phyloP scores from a whole-genome alignment of 2,888 invertebrate genomes.

The Cistogaster globosa region DNA sequence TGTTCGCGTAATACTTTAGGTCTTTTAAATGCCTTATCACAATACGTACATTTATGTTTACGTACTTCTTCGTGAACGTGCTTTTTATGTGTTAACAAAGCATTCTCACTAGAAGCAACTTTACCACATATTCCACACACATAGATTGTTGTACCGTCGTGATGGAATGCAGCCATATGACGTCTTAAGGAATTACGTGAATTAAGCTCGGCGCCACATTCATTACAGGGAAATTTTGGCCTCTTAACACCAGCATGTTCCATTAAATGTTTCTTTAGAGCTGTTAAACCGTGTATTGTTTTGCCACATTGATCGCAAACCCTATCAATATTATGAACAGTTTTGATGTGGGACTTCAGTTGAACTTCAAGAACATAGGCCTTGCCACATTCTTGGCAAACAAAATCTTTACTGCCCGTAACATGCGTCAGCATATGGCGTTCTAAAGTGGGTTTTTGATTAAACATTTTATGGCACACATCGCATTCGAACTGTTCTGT shows the following conservation, averaged over 20 bases:
- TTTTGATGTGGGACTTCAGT: conserved; percentile 70
- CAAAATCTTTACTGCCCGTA: conserved; percentile 67
- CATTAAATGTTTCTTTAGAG: conserved; percentile 68
- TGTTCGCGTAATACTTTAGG: conserved; percentile 77
- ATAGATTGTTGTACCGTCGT: conserved; percentile 70
- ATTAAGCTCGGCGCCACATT: conserved; percentile 72
- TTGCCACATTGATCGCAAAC: conserved; percentile 73
- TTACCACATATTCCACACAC: conserved; percentile 74
- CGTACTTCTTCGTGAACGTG: conserved; percentile 73
- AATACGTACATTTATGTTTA: conserved; percentile 73
- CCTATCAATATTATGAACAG: conserved; percentile 64
- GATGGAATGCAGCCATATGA: conserved; percentile 74
- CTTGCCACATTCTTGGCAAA: conserved; percentile 74
- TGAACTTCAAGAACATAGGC: conserved; percentile 67
- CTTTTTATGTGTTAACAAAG: conserved; percentile 73
- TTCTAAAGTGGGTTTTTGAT: conserved; percentile 63
- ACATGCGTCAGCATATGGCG: conserved; percentile 72
- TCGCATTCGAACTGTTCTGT: conserved; percentile 68
- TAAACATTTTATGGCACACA: conserved; percentile 72
- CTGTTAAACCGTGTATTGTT: conserved; percentile 68
- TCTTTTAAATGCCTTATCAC: conserved; percentile 74
- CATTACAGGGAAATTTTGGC: conserved; percentile 70
- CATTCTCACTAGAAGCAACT: conserved; percentile 72
- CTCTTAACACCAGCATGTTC: conserved; percentile 70
- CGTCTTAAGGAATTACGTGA: conserved; percentile 70